A percentile compares a stretch with the other conserved stretches of the same genome.
phyloP scores from a whole-genome alignment of 2,888 invertebrate genomes.

The Pterostichus niger region DNA sequence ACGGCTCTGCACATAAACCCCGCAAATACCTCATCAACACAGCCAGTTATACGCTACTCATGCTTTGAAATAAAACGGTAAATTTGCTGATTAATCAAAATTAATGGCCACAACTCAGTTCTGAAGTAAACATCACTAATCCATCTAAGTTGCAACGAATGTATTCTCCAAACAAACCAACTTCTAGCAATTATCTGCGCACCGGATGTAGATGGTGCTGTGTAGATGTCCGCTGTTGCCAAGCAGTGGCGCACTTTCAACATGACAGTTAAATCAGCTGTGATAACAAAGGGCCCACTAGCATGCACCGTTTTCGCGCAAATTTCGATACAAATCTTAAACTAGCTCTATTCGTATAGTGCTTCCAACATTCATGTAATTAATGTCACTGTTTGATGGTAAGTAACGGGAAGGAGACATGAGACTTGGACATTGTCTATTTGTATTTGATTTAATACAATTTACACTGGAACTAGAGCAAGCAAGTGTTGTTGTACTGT shows the following conservation, averaged over 20 bases:
- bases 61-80: too few relatives aligned
- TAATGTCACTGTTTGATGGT: conserved; percentile 52
- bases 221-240: conserved; percentile 13
- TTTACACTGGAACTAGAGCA: too few relatives aligned
- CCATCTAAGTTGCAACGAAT: conserved; percentile 28
- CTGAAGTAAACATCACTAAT: conserved; percentile 22
- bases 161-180: conserved; percentile 5
- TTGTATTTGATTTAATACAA: neutral
- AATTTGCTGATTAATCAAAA: neutral
- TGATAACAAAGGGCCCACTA: conserved; percentile 45
- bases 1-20: too few relatives aligned
- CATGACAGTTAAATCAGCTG: conserved; percentile 54
- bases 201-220: conserved; percentile 38
- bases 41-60: too few relatives aligned
- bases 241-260: neutral
- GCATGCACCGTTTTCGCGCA: conserved; percentile 24
- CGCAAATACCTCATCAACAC: too few relatives aligned
- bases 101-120: conserved; percentile 11
- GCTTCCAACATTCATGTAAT: conserved; percentile 13
- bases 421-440: conserved; percentile 15
- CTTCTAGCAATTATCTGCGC: conserved; percentile 21
- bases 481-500: too few relatives aligned
- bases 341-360: conserved; percentile 35
- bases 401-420: conserved; percentile 33
- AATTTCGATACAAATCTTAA: conserved; percentile 53